phyloP scores from a whole-genome alignment of 2,797 vertebrate species.

The Amblyraja radiata region DNA sequence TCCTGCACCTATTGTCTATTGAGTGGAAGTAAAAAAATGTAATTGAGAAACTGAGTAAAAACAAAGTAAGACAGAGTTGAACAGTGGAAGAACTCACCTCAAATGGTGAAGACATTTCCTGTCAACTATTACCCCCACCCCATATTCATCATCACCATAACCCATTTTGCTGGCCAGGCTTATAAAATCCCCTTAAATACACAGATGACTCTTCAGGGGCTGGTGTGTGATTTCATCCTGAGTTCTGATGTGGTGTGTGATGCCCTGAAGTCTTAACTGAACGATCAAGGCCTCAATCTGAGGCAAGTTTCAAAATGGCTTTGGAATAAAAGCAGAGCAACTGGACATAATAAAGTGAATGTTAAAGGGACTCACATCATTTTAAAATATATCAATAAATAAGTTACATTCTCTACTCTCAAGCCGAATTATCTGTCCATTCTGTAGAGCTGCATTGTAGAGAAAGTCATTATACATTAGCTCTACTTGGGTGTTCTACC shows the following conservation, averaged over 20 bases:
- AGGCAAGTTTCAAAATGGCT: neutral
- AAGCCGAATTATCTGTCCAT: neutral
- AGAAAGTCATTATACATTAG: neutral
- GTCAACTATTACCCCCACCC: too few relatives aligned
- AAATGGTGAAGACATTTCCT: too few relatives aligned
- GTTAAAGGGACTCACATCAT: neutral
- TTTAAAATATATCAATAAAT: neutral
- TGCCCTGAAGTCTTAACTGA: neutral
- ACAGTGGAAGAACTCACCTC: too few relatives aligned
- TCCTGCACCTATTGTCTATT: too few relatives aligned
- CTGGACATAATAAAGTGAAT: neutral
- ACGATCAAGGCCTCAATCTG: neutral
- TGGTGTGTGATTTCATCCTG: neutral
- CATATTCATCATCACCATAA: too few relatives aligned
- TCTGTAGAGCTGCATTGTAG: neutral
- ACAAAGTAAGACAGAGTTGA: neutral
- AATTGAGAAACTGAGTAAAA: neutral
- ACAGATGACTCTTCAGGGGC: neutral
- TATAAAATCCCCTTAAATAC: neutral
- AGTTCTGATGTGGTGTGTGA: neutral
- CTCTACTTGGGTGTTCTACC: neutral
- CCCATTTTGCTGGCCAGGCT: neutral
- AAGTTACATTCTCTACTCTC: neutral
- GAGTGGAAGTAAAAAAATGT: neutral
- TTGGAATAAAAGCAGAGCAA: neutral